Conservation (phyloP, 2,113 vertebrate genomes). For the Pluvialis apricaria region DNA sequence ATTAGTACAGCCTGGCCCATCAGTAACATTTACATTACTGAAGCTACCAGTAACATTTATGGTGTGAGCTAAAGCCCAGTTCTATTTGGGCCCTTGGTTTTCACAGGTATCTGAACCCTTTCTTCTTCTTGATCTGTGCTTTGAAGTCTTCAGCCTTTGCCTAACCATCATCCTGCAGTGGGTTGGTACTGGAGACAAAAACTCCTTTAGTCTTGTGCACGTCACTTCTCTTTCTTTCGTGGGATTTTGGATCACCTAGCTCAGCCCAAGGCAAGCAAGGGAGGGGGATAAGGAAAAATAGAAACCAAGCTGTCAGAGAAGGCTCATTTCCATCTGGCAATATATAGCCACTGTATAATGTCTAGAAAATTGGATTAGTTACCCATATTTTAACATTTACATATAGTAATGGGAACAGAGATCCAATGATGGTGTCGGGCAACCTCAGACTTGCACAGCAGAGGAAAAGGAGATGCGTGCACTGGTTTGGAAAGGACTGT, state of each 20-base stretch:
- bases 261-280: background rate
- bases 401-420: background rate
- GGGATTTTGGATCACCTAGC: background rate
- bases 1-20: background rate
- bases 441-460: background rate
- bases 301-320: background rate
- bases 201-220: background rate
- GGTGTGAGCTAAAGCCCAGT: background rate
- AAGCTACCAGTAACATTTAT: background rate
- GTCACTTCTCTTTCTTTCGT: background rate
- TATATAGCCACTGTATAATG: background rate
- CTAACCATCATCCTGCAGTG: fast-evolving
- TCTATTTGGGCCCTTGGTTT: background rate
- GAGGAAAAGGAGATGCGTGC: background rate
- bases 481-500: background rate
- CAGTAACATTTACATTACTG: background rate
- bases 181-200: background rate
- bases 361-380: background rate
- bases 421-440: background rate
- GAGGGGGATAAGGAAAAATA: background rate
- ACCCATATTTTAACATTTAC: background rate
- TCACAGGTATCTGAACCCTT: background rate
- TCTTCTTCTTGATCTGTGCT: background rate
- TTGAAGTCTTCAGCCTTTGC: background rate
- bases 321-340: background rate